Percentiles rank a stretch among this genome's conserved stretches.
These are phyloP conservation scores for Rambutsinella grinnellia DNA, from an alignment of 2,888 invertebrate genomes.

Conservation along the genomic window DNA sequence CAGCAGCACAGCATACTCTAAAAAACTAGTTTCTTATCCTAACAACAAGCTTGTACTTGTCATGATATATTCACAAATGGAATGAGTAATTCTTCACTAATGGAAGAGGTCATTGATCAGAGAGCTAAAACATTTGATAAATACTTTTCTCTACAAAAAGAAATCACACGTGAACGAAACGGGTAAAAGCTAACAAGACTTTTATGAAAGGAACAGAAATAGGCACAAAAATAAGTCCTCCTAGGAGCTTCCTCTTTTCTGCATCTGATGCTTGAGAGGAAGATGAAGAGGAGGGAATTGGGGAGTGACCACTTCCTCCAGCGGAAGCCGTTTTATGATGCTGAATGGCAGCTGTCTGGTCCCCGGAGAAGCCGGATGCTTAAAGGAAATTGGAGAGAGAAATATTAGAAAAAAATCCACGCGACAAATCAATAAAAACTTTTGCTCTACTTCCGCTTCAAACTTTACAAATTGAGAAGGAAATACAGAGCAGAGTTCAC, in stretches of 20 bases:
- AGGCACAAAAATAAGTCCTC: conserved; percentile 38
- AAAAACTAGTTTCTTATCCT: too few species aligned
- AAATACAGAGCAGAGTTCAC: not conserved
- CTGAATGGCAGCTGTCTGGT: conserved; percentile 60
- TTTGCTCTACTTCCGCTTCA: too few species aligned
- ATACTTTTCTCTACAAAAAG: not conserved
- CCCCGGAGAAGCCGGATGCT: conserved; percentile 61
- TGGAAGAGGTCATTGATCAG: too few species aligned
- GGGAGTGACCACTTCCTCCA: conserved; percentile 26
- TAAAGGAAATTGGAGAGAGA: not conserved
- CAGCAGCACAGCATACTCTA: too few species aligned
- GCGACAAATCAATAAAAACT: not conserved
- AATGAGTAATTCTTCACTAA: too few species aligned
- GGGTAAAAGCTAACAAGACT: conserved; percentile 28
- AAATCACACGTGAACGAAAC: conserved; percentile 26
- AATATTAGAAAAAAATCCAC: conserved; percentile 1
- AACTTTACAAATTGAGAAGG: not conserved
- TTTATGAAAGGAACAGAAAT: conserved; percentile 41
- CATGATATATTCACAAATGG: too few species aligned
- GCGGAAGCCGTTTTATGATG: conserved; percentile 51
- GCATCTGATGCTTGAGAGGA: conserved; percentile 23
- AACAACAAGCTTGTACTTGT: too few species aligned
- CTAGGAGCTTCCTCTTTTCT: not conserved
- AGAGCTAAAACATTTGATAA: too few species aligned
- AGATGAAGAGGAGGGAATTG: conserved; percentile 35